Conservation (phyloP, 1,140 invertebrate genomes). For the Papilio machaon region DNA sequence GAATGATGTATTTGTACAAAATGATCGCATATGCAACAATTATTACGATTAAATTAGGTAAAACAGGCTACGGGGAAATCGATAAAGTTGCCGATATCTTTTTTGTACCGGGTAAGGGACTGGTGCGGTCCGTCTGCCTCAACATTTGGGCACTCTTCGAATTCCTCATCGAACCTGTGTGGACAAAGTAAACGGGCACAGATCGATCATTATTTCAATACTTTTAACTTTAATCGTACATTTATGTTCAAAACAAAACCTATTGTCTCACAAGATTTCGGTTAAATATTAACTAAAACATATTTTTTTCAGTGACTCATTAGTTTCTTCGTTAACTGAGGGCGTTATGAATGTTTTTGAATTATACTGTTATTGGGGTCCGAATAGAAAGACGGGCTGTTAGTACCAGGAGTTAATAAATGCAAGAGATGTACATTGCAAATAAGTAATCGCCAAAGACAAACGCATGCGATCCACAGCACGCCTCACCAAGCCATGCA, state of each 20-base stretch:
- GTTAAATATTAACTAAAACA: not conserved
- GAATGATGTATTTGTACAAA: conserved; percentile 52
- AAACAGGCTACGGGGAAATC: conserved; percentile 68
- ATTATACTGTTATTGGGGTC: not conserved
- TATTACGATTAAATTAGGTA: conserved; percentile 17
- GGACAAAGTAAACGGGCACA: conserved; percentile 77
- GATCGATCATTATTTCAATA: conserved; percentile 61
- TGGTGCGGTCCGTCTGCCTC: conserved; percentile 81
- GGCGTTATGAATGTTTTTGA: not conserved
- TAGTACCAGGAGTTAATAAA: conserved; percentile 41
- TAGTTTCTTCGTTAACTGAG: not conserved
- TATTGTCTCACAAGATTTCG: not conserved
- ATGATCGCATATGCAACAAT: conserved; percentile 59
- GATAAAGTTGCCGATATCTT: conserved; percentile 62
- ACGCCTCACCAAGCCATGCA: conserved; percentile 77
- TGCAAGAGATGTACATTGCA: conserved; percentile 49
- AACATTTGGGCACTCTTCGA: conserved; percentile 82
- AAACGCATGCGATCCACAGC: conserved; percentile 71
- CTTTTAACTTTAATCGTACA: conserved; percentile 43
- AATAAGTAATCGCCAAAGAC: conserved; percentile 57
- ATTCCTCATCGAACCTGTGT: conserved; percentile 81
- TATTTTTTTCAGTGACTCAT: not conserved
- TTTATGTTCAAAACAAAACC: conserved; percentile 28
- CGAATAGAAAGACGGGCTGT: conserved; percentile 1
- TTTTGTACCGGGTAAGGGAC: conserved; percentile 81